Percentiles rank a stretch among this genome's conserved stretches.
phyloP scores from a whole-genome alignment of 2,113 vertebrate genomes.

The Acanthochromis polyacanthus region DNA sequence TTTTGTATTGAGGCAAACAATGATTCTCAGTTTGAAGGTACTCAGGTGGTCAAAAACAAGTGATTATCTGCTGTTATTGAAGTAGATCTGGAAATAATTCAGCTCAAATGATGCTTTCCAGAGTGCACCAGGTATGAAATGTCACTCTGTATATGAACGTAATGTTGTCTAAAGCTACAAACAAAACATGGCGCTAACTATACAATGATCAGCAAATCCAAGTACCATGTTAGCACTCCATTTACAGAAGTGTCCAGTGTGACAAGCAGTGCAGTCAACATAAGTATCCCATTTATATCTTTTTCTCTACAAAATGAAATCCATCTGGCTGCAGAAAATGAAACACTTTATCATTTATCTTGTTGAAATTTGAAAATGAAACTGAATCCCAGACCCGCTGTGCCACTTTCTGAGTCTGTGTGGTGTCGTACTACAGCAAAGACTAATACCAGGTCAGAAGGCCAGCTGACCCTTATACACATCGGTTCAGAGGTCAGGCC shows the following conservation, averaged over 20 bases:
- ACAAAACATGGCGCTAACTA: no score
- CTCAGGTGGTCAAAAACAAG: background rate
- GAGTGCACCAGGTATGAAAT: no score
- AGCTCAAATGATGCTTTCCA: background rate
- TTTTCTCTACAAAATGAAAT: background rate
- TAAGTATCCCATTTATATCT: background rate
- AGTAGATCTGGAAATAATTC: background rate
- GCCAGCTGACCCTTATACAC: constrained; percentile 43
- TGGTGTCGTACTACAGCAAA: constrained; percentile 38
- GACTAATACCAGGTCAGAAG: constrained; percentile 52
- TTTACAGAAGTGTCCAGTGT: no score
- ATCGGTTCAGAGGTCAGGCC: constrained; percentile 59
- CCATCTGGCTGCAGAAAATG: background rate
- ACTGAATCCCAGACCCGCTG: background rate
- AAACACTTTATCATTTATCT: background rate
- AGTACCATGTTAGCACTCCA: no score
- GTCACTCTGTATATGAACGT: no score
- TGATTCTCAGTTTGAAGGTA: background rate
- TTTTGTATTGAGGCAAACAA: background rate
- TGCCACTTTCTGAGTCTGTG: constrained; percentile 26
- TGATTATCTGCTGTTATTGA: background rate
- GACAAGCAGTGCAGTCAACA: no score
- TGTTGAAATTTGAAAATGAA: background rate
- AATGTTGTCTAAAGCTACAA: no score
- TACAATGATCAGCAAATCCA: no score